A percentile compares a stretch with the other conserved stretches of the same genome.
Evolutionary conservation across 2,888 invertebrate species (phyloP).

Genomic region (Cyrtodaria siliqua): DNA sequence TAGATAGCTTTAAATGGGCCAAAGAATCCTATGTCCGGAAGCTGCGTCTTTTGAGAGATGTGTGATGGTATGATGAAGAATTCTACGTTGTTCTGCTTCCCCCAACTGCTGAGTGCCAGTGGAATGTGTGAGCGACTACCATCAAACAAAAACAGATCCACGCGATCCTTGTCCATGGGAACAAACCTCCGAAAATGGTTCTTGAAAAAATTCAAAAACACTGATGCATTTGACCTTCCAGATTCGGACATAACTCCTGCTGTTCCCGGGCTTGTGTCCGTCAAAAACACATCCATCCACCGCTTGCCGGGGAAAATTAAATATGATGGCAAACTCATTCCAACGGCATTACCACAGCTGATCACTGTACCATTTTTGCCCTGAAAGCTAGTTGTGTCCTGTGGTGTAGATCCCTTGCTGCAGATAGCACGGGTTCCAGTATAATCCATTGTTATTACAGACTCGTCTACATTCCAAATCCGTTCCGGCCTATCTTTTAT

Average conservation of each 20-base stretch:
- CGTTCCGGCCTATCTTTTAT: no score
- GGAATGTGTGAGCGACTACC: no score
- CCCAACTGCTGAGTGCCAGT: slow-evolving; percentile 51
- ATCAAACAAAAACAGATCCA: slow-evolving; percentile 45
- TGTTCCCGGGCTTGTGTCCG: slow-evolving; percentile 26
- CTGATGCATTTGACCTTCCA: slow-evolving; percentile 16
- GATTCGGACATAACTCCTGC: slow-evolving; percentile 23
- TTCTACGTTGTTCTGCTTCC: slow-evolving; percentile 38
- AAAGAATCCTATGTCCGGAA: slow-evolving; percentile 49
- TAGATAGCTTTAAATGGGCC: slow-evolving; percentile 46
- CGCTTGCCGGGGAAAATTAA: not conserved
- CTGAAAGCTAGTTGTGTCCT: no score
- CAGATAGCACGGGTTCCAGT: not conserved
- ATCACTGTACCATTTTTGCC: not conserved
- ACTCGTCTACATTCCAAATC: no score
- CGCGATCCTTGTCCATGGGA: slow-evolving; percentile 1
- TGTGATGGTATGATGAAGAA: slow-evolving; percentile 64
- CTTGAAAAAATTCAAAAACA: slow-evolving; percentile 19
- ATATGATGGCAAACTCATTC: not conserved
- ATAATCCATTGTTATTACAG: not conserved
- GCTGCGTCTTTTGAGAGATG: slow-evolving; percentile 47
- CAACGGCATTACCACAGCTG: not conserved
- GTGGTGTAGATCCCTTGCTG: no score
- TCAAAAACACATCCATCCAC: slow-evolving; percentile 1
- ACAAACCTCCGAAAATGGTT: slow-evolving; percentile 15